A percentile compares a stretch with the other conserved stretches of the same genome.
These are phyloP conservation scores for Gopherus flavomarginatus DNA, from an alignment of 2,113 vertebrate species.

Conservation along the genomic window DNA sequence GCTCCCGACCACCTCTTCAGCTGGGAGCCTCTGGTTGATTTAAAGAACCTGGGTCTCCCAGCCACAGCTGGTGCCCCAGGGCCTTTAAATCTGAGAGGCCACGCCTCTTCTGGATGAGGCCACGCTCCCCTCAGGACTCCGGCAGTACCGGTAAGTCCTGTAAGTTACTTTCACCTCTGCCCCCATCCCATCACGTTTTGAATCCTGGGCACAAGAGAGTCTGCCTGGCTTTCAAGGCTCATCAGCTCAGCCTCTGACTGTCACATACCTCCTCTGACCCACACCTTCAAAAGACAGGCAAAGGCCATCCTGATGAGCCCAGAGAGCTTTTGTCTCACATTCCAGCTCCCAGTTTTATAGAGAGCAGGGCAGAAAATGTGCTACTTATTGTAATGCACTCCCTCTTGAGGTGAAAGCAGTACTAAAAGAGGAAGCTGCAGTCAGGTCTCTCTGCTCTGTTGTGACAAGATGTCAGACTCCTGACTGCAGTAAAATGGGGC, in stretches of 20 bases:
- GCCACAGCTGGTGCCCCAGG: too few species aligned
- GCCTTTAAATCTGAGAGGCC: too few species aligned
- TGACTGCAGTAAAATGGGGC: constrained; percentile 64
- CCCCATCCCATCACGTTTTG: neutral
- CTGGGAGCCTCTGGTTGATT: too few species aligned
- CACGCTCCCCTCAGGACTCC: too few species aligned
- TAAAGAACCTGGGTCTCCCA: too few species aligned
- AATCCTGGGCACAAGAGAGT: neutral
- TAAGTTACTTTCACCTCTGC: neutral
- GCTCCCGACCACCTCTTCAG: too few species aligned
- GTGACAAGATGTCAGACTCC: constrained; percentile 64
- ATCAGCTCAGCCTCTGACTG: neutral
- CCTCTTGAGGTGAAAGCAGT: neutral
- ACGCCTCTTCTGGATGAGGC: too few species aligned
- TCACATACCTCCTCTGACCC: neutral
- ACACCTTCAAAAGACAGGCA: accelerated
- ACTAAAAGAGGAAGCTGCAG: constrained; percentile 1
- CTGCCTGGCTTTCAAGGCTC: neutral
- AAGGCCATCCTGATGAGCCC: neutral
- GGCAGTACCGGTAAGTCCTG: too few species aligned
- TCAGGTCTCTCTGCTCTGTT: neutral
- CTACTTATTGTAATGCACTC: neutral
- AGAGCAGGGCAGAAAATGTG: neutral
- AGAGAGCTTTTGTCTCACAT: neutral
- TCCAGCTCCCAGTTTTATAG: neutral